Evolutionary conservation across 2,888 invertebrate genomes (phyloP).

Genomic region (Ophioninae sp.): DNA sequence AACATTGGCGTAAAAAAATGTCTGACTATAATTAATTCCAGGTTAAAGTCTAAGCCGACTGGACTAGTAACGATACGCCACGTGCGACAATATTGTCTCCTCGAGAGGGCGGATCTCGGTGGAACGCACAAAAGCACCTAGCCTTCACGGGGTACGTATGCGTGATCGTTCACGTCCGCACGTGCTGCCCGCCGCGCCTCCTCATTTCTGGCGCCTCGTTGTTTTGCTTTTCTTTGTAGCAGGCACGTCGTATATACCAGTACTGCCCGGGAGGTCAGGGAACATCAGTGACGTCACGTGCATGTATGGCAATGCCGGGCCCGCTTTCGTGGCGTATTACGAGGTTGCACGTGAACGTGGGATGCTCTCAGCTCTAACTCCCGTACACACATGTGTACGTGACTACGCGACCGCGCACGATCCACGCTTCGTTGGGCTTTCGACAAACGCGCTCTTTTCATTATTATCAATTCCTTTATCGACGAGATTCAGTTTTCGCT

Average conservation of each 20-base stretch:
- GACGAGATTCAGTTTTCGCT: not conserved
- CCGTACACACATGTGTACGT: not conserved
- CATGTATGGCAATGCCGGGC: conserved; percentile 44
- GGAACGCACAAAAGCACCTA: not conserved
- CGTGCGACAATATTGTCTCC: not conserved
- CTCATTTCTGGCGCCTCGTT: conserved; percentile 27
- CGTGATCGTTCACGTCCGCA: not conserved
- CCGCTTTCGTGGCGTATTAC: conserved; percentile 55
- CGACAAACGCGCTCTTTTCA: not conserved
- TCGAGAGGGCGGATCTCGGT: conserved; percentile 10
- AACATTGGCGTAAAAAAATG: too few species aligned
- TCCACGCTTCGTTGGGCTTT: conserved; percentile 1
- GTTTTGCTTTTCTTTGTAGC: not conserved
- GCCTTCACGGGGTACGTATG: not conserved
- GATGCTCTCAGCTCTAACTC: conserved; percentile 58
- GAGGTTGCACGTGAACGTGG: conserved; percentile 68
- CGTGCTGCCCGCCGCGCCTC: conserved; percentile 32
- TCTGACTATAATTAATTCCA: too few species aligned
- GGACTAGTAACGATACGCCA: too few species aligned
- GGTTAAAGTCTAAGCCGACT: too few species aligned
- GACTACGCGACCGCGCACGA: not conserved
- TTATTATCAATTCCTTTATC: not conserved
- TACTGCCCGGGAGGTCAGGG: conserved; percentile 51
- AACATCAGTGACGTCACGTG: conserved; percentile 49
- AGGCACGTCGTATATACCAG: not conserved